These are phyloP conservation scores for Paramisgurnus dabryanus DNA, from an alignment of 2,113 vertebrate genomes.

Conservation along the genomic window DNA sequence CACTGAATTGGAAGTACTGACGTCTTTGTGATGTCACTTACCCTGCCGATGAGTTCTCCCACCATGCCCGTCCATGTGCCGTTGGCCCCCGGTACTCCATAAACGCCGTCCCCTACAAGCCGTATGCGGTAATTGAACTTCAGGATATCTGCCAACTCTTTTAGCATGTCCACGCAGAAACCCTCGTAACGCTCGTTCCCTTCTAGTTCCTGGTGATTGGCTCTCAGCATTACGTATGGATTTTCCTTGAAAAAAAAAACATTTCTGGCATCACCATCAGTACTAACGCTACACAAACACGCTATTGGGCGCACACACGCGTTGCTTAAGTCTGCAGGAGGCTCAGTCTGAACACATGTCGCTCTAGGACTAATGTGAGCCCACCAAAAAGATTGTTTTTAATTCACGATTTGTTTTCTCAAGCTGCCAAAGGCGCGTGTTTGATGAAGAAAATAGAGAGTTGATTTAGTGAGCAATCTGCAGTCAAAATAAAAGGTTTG, in stretches of 20 bases:
- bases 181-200: slow-evolving; percentile 96
- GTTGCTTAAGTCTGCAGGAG: background rate
- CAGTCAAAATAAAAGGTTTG: slow-evolving; percentile 14
- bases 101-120: slow-evolving; percentile 89
- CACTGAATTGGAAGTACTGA: background rate
- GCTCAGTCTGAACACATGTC: slow-evolving; percentile 68
- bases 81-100: slow-evolving; percentile 89
- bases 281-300: background rate
- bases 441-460: slow-evolving; percentile 59
- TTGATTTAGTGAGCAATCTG: slow-evolving; percentile 56
- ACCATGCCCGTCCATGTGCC: slow-evolving; percentile 97
- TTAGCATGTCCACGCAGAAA: slow-evolving; percentile 97
- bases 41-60: slow-evolving; percentile 94
- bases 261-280: slow-evolving; percentile 58
- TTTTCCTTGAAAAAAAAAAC: slow-evolving; percentile 91
- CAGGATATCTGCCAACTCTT: slow-evolving; percentile 91
- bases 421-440: slow-evolving; percentile 47
- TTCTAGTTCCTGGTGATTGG: slow-evolving; percentile 90
- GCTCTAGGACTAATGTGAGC: slow-evolving; percentile 70
- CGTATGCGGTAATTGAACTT: slow-evolving; percentile 96
- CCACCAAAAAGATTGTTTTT: slow-evolving; percentile 65
- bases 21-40: slow-evolving; percentile 64
- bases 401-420: slow-evolving; percentile 69
- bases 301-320: background rate
- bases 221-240: slow-evolving; percentile 96